Evolutionary conservation across 1,140 invertebrate species (phyloP), one percentile per base, ranked within the genome.

Genomic region (Leptinotarsa undecemlineata): DNA sequence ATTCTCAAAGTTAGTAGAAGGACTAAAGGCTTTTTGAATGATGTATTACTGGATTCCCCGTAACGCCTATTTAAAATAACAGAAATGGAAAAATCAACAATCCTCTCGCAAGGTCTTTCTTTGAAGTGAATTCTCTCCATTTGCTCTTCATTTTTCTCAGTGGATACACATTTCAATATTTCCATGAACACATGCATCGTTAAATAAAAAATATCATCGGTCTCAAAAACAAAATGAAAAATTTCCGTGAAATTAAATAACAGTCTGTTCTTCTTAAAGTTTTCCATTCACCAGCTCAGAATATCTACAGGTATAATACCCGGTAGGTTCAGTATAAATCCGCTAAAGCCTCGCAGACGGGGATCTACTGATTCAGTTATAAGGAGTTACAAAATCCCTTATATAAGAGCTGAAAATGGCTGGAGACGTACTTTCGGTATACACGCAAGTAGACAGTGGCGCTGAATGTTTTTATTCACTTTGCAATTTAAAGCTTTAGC

Each of bases 371-470:
- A 57, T 57, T 57, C 51, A 57, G 51, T 57, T 57, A 57, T 57
- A 57, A 57, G 51, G 51, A 57, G 51, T 57, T 57, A 57, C 51
- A 57, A 57, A 57, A 57, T n/a, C 51, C n/a, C 51, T 57, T 57
- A 57, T 57, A 42, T 11, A 57, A 57, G 6, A 57, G 51, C 51
- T 57, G 51, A 57, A 19, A 57, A 57, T 57, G 51, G 51, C 6
- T 57, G 15, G 13, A 17, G 51, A 57, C 15, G 14, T 17, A 57
- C 51, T 57, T 57, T 57, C 51, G 5, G 51, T 57, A 57, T 57
- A 57, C 51, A n/a, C n/a, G 51, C 51, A n/a, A 57, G 51, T 57
- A 57, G n/a, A 19, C 51, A 57, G 51, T 8, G 51, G 51, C 51
- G 51, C n/a, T 19, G 13, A 15, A n/a, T 57, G 15, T 57, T 42